Base-by-base conservation (phyloP, 2,113 vertebrate species). In the Entelurus aequoreus region DNA sequence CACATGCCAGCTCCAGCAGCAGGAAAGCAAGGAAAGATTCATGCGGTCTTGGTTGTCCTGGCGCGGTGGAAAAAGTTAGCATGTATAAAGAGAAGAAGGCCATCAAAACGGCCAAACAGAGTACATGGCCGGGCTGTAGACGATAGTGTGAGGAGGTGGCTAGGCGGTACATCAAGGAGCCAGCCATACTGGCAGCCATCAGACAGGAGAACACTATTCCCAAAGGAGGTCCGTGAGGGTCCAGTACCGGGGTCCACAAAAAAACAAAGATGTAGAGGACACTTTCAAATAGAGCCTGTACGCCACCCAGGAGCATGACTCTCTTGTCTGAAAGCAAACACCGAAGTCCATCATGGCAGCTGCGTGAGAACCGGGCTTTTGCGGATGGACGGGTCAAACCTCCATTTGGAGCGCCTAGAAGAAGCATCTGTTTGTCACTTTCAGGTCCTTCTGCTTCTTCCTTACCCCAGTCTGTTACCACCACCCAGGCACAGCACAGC, bases 241-340 rank as follows among this genome's bases (percentile, higher is more conserved):
- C 94, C 69, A 97, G 76, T 4, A 97, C 94, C 0, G 95, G 95
- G 0, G 95, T 98, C 95, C 95, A 98, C 14, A 98, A 90, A 76
- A 98, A 98, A 66, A 98, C 88, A 82, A 98, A 98, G 73, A 98
- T 95, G 78, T 94, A 96, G 28, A 98, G 86, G 48, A 95, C 92
- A 40, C 95, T 96, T 81, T 98, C 95, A 63, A 97, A 98, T 54
- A 97, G 82, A 21, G 95, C 94, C 73, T 98, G 94, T 59, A 97
- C 91, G 49, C 88, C 91, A 35, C 94, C 95, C 46, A 98, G 55
- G 5, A 98, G 88, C 60, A 98, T 80, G 40, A 98, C 92, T 0
- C 94, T 92, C 6, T 87, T 91, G 77, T 98, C 94, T 0, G 92
- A 89, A 36, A 97, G 83, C 62, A 98, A 86, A 70, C 94, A 93